Conservation (phyloP, 2,797 vertebrate genomes). For the Siniperca undulata region DNA sequence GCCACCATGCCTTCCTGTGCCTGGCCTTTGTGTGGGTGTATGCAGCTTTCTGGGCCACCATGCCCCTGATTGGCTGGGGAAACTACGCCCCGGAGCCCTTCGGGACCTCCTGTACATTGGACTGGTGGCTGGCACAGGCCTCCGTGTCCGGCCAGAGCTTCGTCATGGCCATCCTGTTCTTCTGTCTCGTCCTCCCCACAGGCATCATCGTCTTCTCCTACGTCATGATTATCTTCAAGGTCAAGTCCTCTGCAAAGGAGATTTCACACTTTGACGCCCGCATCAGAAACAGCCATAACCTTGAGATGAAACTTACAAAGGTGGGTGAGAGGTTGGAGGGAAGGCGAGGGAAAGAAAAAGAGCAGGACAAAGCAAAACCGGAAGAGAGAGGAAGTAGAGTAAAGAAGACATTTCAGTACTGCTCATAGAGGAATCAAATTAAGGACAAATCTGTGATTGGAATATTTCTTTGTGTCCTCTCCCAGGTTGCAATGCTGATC, state of each 20-base stretch:
- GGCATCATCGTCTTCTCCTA: conserved; percentile 94
- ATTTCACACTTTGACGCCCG: conserved; percentile 91
- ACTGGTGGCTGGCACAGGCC: conserved; percentile 96
- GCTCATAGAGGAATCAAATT: neutral
- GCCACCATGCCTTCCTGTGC: conserved; percentile 90
- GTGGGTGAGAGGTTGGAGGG: conserved; percentile 61
- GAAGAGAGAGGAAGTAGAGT: neutral
- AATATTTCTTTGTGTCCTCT: conserved; percentile 17
- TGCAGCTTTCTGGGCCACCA: conserved; percentile 93
- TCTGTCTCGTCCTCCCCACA: conserved; percentile 93
- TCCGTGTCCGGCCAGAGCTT: conserved; percentile 92
- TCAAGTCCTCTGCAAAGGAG: conserved; percentile 93
- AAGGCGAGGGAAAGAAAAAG: neutral
- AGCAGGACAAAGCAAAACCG: neutral
- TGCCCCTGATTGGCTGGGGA: conserved; percentile 94
- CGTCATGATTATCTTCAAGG: conserved; percentile 93
- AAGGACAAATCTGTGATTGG: neutral
- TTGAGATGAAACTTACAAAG: conserved; percentile 97
- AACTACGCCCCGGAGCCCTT: conserved; percentile 94
- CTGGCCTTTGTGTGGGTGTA: conserved; percentile 91
- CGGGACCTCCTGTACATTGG: conserved; percentile 95
- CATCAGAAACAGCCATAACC: conserved; percentile 88
- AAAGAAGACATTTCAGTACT: neutral
- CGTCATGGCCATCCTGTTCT: conserved; percentile 93
- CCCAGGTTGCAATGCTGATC: conserved; percentile 96